Evolutionary conservation across 64 coral and sea anemone genomes (phyloP).

Genomic region (Anthopleura sola): DNA sequence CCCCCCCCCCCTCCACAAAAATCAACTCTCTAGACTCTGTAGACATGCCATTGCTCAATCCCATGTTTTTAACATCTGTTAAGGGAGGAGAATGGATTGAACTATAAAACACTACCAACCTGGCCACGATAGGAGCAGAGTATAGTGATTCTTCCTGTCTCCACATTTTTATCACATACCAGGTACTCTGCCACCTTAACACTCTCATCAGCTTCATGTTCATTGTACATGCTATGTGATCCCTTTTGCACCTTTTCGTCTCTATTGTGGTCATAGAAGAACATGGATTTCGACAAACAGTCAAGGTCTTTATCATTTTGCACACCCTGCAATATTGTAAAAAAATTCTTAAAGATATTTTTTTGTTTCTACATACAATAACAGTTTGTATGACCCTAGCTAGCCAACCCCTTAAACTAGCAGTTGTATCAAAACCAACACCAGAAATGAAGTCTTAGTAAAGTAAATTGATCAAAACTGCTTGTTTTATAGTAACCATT

Average conservation of each 20-base stretch:
- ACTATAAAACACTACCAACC: conserved; percentile 17
- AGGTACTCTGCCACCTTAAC: conserved; percentile 48
- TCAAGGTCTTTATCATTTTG: background rate
- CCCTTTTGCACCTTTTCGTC: conserved; percentile 14
- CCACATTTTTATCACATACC: background rate
- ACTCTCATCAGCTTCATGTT: conserved; percentile 38
- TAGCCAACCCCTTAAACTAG: no score
- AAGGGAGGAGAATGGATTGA: background rate
- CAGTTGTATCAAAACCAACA: no score
- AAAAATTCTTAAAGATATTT: background rate
- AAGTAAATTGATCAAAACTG: no score
- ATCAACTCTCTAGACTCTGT: no score
- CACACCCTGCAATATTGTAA: conserved; percentile 6
- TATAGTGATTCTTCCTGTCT: conserved; percentile 53
- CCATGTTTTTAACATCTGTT: no score
- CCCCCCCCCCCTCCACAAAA: no score
- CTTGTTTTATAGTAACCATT: no score
- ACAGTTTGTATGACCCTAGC: no score
- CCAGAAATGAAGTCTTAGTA: no score
- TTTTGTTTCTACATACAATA: background rate
- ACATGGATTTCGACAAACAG: conserved; percentile 25
- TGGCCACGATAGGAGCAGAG: conserved; percentile 86
- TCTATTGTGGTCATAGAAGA: conserved; percentile 63
- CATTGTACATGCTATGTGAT: conserved; percentile 70
- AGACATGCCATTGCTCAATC: no score